phyloP scores from a whole-genome alignment of 2,113 vertebrate species.

The Etheostoma cragini region DNA sequence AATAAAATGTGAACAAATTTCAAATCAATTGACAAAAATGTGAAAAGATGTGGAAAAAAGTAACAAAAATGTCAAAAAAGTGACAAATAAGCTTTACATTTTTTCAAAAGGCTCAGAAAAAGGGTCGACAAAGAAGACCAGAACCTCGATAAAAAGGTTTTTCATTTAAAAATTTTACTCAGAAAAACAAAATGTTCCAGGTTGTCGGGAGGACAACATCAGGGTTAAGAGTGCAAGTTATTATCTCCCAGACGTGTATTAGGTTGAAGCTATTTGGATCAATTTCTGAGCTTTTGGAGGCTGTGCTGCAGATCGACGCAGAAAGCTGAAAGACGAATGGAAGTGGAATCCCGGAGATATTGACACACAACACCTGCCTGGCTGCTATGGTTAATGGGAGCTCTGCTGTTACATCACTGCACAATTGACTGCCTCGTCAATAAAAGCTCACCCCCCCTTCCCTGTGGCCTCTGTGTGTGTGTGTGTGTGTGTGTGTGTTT shows the following conservation, averaged over 20 bases:
- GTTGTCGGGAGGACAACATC: too few relatives aligned
- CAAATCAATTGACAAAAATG: too few relatives aligned
- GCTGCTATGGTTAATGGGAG: constrained; percentile 58
- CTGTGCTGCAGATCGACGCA: background rate
- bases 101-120: too few relatives aligned
- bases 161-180: too few relatives aligned
- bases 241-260: background rate
- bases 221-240: background rate
- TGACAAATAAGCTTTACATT: too few relatives aligned
- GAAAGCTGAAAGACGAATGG: constrained; percentile 30
- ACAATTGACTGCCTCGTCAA: constrained; percentile 73
- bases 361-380: constrained; percentile 61
- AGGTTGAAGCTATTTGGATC: background rate
- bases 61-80: too few relatives aligned
- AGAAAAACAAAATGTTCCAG: too few relatives aligned
- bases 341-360: constrained; percentile 30
- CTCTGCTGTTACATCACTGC: constrained; percentile 74
- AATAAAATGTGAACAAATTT: too few relatives aligned
- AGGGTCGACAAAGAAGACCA: too few relatives aligned
- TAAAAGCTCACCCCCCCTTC: constrained; percentile 35
- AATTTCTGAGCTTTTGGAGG: background rate
- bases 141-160: too few relatives aligned
- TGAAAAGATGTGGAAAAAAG: too few relatives aligned
- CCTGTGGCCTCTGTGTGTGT: constrained; percentile 10
- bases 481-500: constrained; percentile 13